These are phyloP conservation scores for Ptilonorhynchus violaceus DNA, from an alignment of 2,113 vertebrate genomes.

Conservation along the genomic window DNA sequence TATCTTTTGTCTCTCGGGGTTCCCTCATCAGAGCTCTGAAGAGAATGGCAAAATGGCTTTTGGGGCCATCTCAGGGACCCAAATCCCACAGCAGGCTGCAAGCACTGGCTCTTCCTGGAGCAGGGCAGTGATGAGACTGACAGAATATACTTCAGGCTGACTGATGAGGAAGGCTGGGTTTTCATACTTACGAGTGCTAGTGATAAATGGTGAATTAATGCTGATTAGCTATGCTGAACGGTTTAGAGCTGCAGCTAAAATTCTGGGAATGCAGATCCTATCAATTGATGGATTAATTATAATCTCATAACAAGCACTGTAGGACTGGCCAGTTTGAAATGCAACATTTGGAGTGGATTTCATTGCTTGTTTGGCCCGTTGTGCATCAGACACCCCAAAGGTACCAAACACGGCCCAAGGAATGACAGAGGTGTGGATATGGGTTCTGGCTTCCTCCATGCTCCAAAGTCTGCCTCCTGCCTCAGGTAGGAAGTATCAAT, in stretches of 20 bases:
- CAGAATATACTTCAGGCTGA: background rate
- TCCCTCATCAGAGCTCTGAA: background rate
- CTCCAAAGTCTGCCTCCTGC: background rate
- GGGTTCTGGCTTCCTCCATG: background rate
- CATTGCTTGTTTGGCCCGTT: background rate
- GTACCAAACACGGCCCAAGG: rapidly evolving
- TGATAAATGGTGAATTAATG: slow-evolving; percentile 29
- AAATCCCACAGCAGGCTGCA: background rate
- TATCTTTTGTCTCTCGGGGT: background rate
- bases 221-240: background rate
- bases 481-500: background rate
- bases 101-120: background rate
- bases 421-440: background rate
- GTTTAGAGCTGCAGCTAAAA: background rate
- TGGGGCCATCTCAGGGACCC: background rate
- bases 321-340: background rate
- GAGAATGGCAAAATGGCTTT: background rate
- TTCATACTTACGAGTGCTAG: background rate
- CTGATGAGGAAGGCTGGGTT: background rate
- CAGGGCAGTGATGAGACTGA: background rate
- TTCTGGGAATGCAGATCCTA: background rate
- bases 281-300: background rate
- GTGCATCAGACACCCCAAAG: background rate
- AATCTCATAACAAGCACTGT: background rate
- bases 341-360: background rate